Percentiles rank a stretch among this genome's conserved stretches.
phyloP scores from a whole-genome alignment of 2,797 vertebrate species.

The Acanthis flammea region DNA sequence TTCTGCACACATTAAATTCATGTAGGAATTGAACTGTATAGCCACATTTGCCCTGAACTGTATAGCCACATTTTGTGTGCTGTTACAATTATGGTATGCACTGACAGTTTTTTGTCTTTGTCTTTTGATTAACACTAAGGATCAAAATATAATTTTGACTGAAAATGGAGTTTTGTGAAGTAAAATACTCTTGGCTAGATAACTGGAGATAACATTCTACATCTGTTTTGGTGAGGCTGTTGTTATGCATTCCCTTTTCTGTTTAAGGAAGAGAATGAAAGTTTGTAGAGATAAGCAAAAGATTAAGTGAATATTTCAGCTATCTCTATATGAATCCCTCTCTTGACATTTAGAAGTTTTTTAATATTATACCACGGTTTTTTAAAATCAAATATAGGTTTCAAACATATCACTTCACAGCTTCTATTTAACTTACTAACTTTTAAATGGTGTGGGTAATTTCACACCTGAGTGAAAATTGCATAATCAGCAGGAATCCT shows the following conservation, averaged over 20 bases:
- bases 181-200: not conserved
- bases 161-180: accelerated
- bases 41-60: not conserved
- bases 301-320: not conserved
- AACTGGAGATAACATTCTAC: not conserved
- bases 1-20: not conserved
- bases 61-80: not conserved
- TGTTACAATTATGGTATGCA: not conserved
- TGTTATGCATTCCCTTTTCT: not conserved
- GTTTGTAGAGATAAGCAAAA: not conserved
- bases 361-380: not conserved
- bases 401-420: not conserved
- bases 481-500: not conserved
- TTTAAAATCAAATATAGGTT: not conserved
- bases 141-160: not conserved
- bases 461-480: not conserved
- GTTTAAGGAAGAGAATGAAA: not conserved
- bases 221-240: not conserved
- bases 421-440: not conserved
- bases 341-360: not conserved
- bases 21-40: not conserved
- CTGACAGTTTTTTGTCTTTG: not conserved
- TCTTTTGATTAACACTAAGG: not conserved
- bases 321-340: not conserved
- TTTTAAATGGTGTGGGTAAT: not conserved